A percentile compares a stretch with the other conserved stretches of the same genome.
phyloP scores from a whole-genome alignment of 2,113 vertebrate species.

The Hippopotamus amphibius region DNA sequence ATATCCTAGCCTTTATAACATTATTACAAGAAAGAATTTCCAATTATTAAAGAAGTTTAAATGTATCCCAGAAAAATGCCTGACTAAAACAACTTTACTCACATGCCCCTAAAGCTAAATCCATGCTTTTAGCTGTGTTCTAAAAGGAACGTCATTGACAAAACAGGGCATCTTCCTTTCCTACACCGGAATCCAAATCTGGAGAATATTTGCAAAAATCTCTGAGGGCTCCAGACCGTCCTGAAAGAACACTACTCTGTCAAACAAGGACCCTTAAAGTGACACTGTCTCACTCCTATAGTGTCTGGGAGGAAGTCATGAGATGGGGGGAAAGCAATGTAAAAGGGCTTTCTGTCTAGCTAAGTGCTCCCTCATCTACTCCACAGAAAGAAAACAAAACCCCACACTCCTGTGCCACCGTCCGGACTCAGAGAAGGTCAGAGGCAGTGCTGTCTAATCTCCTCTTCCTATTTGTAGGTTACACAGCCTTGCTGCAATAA shows the following conservation, averaged over 20 bases:
- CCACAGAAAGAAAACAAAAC: neutral
- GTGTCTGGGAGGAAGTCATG: neutral
- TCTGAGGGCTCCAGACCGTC: neutral
- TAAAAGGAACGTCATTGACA: neutral
- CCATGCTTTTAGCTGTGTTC: neutral
- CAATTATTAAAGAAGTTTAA: neutral
- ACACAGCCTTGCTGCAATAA: neutral
- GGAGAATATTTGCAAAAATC: neutral
- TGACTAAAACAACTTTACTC: neutral
- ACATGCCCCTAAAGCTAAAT: neutral
- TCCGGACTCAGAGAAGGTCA: neutral
- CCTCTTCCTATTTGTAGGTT: neutral
- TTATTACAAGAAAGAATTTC: neutral
- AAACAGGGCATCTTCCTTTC: neutral
- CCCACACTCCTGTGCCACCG: too few species aligned
- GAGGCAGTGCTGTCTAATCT: neutral
- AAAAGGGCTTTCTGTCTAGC: neutral
- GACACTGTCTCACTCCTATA: neutral
- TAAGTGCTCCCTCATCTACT: neutral
- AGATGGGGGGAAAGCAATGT: neutral
- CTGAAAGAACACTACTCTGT: neutral
- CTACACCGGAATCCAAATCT: neutral
- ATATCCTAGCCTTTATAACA: neutral
- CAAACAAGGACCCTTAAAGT: neutral
- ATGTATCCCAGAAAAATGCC: constrained; percentile 19